phyloP scores from a whole-genome alignment of 2,888 invertebrate genomes.

The Eugnorisma glareosa region DNA sequence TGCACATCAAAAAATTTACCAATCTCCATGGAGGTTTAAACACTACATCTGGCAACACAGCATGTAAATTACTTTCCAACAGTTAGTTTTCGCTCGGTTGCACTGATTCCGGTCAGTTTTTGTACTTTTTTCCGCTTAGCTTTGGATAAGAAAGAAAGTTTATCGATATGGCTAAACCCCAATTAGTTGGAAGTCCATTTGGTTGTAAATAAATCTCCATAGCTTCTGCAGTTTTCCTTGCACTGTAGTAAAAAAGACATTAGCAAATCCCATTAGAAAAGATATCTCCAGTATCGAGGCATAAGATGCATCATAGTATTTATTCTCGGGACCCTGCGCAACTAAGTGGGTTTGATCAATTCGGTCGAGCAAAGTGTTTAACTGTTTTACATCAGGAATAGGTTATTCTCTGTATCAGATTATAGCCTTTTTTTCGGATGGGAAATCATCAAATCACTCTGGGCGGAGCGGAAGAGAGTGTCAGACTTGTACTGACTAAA shows the following conservation, averaged over 20 bases:
- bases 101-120: slow-evolving; percentile 85
- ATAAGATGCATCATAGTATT: not conserved
- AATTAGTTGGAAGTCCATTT: slow-evolving; percentile 9
- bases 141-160: slow-evolving; percentile 75
- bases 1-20: not conserved
- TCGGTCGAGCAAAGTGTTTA: not conserved
- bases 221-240: too few species aligned
- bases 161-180: slow-evolving; percentile 67
- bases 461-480: too few species aligned
- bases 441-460: too few species aligned
- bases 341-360: not conserved
- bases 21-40: slow-evolving; percentile 34
- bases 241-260: not conserved
- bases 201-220: too few species aligned
- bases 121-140: slow-evolving; percentile 62
- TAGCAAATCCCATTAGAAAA: not conserved
- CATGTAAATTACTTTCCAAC: slow-evolving; percentile 88
- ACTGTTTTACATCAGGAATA: not conserved
- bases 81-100: slow-evolving; percentile 89
- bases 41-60: slow-evolving; percentile 60
- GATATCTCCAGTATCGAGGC: not conserved
- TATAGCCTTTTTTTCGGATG: too few species aligned
- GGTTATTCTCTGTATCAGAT: too few species aligned
- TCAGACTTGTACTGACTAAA: too few species aligned
- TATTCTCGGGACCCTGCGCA: not conserved